Percentiles rank a stretch among this genome's conserved stretches.
Conservation (phyloP, 1,140 invertebrate species). For the Calosoma granatense region DNA sequence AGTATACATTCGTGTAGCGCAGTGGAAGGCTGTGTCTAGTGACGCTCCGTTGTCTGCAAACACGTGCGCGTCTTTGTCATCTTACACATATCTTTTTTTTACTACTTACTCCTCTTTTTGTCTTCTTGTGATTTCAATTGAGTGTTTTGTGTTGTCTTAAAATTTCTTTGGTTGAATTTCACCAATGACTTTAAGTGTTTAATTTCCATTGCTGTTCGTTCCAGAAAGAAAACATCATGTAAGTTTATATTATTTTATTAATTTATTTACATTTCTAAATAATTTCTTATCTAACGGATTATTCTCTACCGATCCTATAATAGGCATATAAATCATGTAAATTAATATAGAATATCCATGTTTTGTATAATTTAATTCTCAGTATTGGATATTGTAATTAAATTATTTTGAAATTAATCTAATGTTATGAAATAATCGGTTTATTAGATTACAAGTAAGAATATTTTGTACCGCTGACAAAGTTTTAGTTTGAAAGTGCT, state of each 20-base stretch:
- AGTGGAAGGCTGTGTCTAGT: not conserved
- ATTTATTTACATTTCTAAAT: too few species aligned
- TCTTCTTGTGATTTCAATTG: not conserved
- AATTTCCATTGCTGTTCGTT: not conserved
- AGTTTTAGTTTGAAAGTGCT: too few species aligned
- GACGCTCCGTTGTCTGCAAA: not conserved
- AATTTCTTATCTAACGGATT: too few species aligned
- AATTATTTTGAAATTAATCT: too few species aligned
- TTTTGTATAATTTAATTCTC: too few species aligned
- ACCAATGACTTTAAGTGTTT: not conserved
- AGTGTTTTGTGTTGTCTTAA: not conserved
- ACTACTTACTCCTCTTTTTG: not conserved
- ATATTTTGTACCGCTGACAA: too few species aligned
- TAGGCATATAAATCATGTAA: too few species aligned
- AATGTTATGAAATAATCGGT: too few species aligned
- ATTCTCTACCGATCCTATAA: too few species aligned
- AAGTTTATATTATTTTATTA: not conserved
- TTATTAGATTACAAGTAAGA: too few species aligned
- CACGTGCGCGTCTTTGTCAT: not conserved
- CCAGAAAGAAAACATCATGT: not conserved
- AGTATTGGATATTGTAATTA: too few species aligned
- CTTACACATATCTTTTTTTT: not conserved
- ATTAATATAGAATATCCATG: too few species aligned
- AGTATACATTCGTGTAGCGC: not conserved
- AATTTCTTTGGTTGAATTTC: not conserved